Conservation (phyloP, 2,888 invertebrate species). For the Camponotus fellah region DNA sequence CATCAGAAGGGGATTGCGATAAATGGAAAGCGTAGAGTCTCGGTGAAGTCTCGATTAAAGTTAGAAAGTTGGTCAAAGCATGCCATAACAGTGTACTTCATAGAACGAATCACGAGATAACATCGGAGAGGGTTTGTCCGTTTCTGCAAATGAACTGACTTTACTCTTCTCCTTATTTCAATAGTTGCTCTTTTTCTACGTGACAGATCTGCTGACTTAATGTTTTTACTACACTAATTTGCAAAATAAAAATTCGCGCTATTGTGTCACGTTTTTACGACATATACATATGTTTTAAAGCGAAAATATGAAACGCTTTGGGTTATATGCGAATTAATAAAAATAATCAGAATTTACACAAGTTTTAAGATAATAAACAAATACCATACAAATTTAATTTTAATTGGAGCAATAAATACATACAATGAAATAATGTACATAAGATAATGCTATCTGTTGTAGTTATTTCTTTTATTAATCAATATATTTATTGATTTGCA, state of each 20-base stretch:
- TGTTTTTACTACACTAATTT: slow-evolving; percentile 28
- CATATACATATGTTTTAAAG: not conserved
- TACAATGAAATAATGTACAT: not conserved
- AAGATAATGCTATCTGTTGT: not conserved
- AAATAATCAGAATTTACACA: not conserved
- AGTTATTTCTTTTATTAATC: not conserved
- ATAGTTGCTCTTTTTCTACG: slow-evolving; percentile 31
- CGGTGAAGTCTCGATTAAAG: slow-evolving; percentile 68
- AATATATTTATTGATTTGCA: not conserved
- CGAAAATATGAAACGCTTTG: not conserved
- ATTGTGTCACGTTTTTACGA: not conserved
- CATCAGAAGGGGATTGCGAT: slow-evolving; percentile 24
- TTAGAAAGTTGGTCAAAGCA: slow-evolving; percentile 72
- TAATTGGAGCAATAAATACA: not conserved
- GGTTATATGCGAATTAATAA: not conserved
- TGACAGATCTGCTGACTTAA: slow-evolving; percentile 45
- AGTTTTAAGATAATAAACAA: not conserved
- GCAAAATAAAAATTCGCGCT: slow-evolving; percentile 22
- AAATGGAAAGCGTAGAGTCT: slow-evolving; percentile 48
- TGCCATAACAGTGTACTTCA: slow-evolving; percentile 54
- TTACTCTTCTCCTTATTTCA: slow-evolving; percentile 64
- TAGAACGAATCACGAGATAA: slow-evolving; percentile 56
- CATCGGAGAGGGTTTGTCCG: slow-evolving; percentile 67
- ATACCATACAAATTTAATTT: not conserved
- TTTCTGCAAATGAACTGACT: slow-evolving; percentile 69